phyloP scores from a whole-genome alignment of 2,113 vertebrate species.

The Saguinus imperator region DNA sequence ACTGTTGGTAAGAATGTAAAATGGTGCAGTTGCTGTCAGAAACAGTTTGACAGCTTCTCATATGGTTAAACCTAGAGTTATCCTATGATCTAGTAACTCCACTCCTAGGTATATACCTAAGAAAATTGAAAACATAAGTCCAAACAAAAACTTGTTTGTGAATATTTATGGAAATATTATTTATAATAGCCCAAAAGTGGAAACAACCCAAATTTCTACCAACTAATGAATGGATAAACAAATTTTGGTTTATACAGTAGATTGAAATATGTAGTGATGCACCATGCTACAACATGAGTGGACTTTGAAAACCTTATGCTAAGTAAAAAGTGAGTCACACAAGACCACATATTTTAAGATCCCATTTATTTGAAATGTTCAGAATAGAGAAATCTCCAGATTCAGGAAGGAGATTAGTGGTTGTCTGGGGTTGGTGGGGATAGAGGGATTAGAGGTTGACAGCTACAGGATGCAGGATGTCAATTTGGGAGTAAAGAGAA shows the following conservation, averaged over 20 bases:
- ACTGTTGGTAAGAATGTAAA: constrained; percentile 10
- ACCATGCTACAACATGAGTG: neutral
- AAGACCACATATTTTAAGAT: neutral
- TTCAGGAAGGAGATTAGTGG: neutral
- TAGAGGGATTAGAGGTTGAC: neutral
- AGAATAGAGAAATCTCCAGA: neutral
- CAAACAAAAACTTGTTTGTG: neutral
- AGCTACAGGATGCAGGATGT: neutral
- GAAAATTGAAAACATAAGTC: constrained; percentile 3
- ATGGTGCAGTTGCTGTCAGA: neutral
- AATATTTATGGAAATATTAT: neutral
- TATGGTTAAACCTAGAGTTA: neutral
- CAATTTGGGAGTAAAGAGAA: neutral
- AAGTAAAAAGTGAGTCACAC: neutral
- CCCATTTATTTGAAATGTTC: neutral
- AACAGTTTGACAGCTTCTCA: neutral
- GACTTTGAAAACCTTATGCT: neutral
- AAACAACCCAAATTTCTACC: neutral
- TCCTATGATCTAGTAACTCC: neutral
- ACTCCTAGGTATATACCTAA: neutral
- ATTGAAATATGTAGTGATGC: neutral
- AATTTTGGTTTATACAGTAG: neutral
- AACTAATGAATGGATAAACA: neutral
- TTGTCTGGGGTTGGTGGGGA: neutral
- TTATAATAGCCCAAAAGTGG: neutral